Evolutionary conservation across 2,113 vertebrate species (phyloP).

Genomic region (Calonectris borealis): DNA sequence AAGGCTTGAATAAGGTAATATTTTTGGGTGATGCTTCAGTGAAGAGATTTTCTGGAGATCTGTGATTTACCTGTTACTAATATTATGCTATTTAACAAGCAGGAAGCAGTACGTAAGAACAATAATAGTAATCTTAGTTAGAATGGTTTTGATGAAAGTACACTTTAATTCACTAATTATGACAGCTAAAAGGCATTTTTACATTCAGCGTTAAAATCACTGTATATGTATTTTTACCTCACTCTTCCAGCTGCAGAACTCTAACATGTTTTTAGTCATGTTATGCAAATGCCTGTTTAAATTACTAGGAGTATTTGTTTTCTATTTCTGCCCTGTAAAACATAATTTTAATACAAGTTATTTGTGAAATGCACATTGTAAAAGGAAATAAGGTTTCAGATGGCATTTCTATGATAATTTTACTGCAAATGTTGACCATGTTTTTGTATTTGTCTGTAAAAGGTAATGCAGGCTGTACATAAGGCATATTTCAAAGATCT

Average conservation of each 20-base stretch:
- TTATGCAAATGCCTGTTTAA: slow-evolving; percentile 81
- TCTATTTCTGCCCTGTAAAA: slow-evolving; percentile 80
- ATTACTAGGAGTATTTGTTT: slow-evolving; percentile 81
- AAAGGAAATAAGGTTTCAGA: slow-evolving; percentile 81
- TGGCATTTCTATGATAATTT: slow-evolving; percentile 85
- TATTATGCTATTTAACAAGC: slow-evolving; percentile 1
- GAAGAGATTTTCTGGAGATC: slow-evolving; percentile 29
- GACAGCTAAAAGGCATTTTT: slow-evolving; percentile 76
- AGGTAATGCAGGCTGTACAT: slow-evolving; percentile 71
- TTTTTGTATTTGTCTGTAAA: slow-evolving; percentile 76
- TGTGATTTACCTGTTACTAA: slow-evolving; percentile 53
- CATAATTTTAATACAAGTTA: slow-evolving; percentile 83
- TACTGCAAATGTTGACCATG: slow-evolving; percentile 81
- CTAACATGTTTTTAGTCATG: slow-evolving; percentile 75
- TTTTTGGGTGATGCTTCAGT: slow-evolving; percentile 20
- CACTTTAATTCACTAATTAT: slow-evolving; percentile 80
- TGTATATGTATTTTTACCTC: slow-evolving; percentile 76
- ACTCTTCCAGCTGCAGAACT: slow-evolving; percentile 65
- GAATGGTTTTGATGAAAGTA: slow-evolving; percentile 75
- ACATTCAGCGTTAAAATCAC: slow-evolving; percentile 74
- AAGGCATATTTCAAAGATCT: slow-evolving; percentile 73
- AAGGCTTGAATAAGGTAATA: slow-evolving; percentile 1
- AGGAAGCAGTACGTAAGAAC: background rate
- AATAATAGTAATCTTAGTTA: slow-evolving; percentile 67
- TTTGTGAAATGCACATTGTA: slow-evolving; percentile 78